A percentile compares a stretch with the other conserved stretches of the same genome.
These are phyloP conservation scores for Nomada fucata DNA, from an alignment of 2,888 invertebrate species.

Conservation along the genomic window DNA sequence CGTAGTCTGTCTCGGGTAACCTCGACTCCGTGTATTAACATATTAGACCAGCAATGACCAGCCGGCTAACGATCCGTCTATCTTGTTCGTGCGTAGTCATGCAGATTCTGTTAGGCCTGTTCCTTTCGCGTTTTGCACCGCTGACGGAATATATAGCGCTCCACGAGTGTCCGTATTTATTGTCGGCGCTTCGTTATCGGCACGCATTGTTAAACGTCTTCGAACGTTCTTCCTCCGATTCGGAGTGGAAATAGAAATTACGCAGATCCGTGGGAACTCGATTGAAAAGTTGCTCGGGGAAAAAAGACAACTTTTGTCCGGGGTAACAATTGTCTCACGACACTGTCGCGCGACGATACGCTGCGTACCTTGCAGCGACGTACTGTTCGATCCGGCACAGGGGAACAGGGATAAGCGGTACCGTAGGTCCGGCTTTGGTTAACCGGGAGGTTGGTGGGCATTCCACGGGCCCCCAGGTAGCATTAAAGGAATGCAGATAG, in stretches of 20 bases:
- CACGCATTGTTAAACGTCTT: no score
- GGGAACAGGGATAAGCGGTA: conserved; percentile 56
- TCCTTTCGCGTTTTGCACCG: background rate
- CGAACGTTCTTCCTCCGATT: no score
- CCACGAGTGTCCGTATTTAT: no score
- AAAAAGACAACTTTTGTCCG: no score
- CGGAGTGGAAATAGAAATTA: no score
- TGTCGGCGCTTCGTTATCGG: no score
- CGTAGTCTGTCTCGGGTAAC: conserved; percentile 76
- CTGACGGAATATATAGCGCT: no score
- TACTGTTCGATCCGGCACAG: conserved; percentile 16
- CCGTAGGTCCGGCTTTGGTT: conserved; percentile 69
- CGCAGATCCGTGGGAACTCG: background rate
- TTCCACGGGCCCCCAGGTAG: conserved; percentile 82
- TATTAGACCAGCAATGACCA: conserved; percentile 66
- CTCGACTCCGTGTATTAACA: conserved; percentile 72
- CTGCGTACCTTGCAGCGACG: conserved; percentile 28
- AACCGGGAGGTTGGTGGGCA: conserved; percentile 69
- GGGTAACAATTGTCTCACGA: background rate
- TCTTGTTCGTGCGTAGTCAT: conserved; percentile 13
- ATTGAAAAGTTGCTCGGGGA: no score
- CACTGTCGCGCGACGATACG: conserved; percentile 26
- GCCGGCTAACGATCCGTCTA: conserved; percentile 42
- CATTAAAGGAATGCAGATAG: conserved; percentile 82
- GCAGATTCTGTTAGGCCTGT: background rate